Conservation (phyloP, 1,140 invertebrate genomes). For the Zaprionus camerounensis region DNA sequence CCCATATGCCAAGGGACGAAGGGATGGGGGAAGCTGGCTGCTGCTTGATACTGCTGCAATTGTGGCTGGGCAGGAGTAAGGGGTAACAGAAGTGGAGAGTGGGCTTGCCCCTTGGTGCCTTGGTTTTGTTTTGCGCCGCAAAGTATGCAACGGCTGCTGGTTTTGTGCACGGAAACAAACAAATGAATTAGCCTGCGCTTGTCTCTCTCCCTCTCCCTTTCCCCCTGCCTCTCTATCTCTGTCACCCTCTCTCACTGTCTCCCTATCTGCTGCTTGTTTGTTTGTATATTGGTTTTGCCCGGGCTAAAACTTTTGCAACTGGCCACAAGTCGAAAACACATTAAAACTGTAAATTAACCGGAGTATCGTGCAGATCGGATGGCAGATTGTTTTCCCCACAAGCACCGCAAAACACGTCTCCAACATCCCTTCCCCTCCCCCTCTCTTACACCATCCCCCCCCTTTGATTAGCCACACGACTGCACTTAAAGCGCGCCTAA, state of each 20-base stretch:
- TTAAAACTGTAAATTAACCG: constrained; percentile 81
- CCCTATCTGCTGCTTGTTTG: constrained; percentile 35
- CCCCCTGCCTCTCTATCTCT: constrained; percentile 20
- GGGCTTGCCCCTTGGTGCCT: constrained; percentile 37
- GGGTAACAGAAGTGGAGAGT: neutral
- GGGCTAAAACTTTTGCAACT: constrained; percentile 39
- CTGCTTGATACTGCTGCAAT: constrained; percentile 8
- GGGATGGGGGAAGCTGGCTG: constrained; percentile 6
- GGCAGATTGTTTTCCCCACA: neutral
- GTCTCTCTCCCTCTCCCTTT: constrained; percentile 31
- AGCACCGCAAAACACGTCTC: neutral
- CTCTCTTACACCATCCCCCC: constrained; percentile 6
- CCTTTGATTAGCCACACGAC: constrained; percentile 54
- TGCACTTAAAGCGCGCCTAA: constrained; percentile 61
- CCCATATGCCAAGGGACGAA: constrained; percentile 2
- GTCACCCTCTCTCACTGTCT: constrained; percentile 37
- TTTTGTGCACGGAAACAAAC: constrained; percentile 56
- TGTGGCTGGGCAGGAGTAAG: neutral
- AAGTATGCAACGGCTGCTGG: constrained; percentile 56
- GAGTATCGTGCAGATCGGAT: constrained; percentile 58
- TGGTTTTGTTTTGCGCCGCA: constrained; percentile 55
- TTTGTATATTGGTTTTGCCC: constrained; percentile 31
- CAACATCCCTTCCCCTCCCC: neutral
- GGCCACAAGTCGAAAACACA: constrained; percentile 73
- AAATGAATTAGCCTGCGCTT: constrained; percentile 53